Evolutionary conservation across 2,888 invertebrate genomes (phyloP), one percentile per base, ranked within the genome.

Genomic region (Drosophila tanythrix): DNA sequence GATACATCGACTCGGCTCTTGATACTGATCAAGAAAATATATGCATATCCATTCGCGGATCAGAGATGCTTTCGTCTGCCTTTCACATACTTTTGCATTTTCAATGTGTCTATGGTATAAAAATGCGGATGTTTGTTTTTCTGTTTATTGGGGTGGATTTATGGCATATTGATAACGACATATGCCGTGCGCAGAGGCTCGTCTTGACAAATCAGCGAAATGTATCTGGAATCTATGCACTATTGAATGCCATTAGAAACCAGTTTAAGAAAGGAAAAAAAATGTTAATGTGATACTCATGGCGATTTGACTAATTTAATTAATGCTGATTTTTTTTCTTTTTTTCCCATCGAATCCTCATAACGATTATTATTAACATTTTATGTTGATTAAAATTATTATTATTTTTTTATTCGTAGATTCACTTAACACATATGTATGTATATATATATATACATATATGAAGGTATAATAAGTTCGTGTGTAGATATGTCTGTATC

Each of bases 251-350:
- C 33, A 59, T 36, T 55, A 27, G 35, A 61, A 56, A 56, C 55
- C 11, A 38, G 79, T 79, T 70, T 65, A 18, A n/a, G 50, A 63
- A 69, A 75, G 51, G 59, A 56, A 63, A 70, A 59, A 74, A 67
- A 55, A 66, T 73, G 70, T 84, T 71, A 76, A 81, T 83, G 70
- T 82, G 88, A 84, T 84, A 81, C 79, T 83, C 84, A 82, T 77
- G 82, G 75, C 84, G 77, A 82, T 82, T 80, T 81, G 85, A 74
- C 81, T 88, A 81, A 85, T 88, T 88, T 85, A 88, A 78, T 84
- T 81, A 84, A 88, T 88, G 81, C 85, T 57, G 29, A 59, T 63
- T 68, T 71, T 74, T 56, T 65, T 72, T 59, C 53, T 59, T 60
- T 58, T 48, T 70, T 76, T 38, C 59, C 10, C 11, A 8, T 29